These are phyloP conservation scores for Charanyca ferruginea DNA, from an alignment of 2,888 invertebrate genomes.

Conservation along the genomic window DNA sequence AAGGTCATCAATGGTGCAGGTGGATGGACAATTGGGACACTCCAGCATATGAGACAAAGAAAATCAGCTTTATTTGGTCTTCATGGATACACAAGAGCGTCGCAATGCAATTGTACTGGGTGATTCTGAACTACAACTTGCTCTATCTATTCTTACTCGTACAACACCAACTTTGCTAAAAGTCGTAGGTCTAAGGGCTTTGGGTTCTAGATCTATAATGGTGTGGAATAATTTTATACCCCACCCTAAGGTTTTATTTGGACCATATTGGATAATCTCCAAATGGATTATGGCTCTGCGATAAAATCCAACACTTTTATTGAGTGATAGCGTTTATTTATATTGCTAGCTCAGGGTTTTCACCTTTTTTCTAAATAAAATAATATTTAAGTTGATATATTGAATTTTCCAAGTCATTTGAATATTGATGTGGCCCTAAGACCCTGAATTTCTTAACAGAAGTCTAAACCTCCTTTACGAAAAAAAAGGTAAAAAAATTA, in stretches of 20 bases:
- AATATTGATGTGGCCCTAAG: too few relatives aligned
- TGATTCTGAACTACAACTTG: not conserved
- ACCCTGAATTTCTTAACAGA: too few relatives aligned
- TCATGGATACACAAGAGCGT: too few relatives aligned
- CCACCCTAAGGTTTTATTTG: conserved; percentile 45
- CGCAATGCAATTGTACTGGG: too few relatives aligned
- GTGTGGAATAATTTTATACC: not conserved
- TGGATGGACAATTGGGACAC: too few relatives aligned
- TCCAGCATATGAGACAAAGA: too few relatives aligned
- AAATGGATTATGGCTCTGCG: conserved; percentile 58
- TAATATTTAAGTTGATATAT: too few relatives aligned
- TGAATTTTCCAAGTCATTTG: too few relatives aligned
- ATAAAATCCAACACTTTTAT: conserved; percentile 59
- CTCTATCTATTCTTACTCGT: not conserved
- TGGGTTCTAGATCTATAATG: not conserved
- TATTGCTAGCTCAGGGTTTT: conserved; percentile 60
- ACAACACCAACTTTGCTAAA: not conserved
- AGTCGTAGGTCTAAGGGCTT: not conserved
- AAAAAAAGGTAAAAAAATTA: too few relatives aligned
- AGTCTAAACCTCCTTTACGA: too few relatives aligned
- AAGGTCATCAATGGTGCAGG: too few relatives aligned
- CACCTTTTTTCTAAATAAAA: conserved; percentile 13
- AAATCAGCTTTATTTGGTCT: too few relatives aligned
- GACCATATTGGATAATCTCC: conserved; percentile 53
- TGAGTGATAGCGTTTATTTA: conserved; percentile 65